phyloP scores from a whole-genome alignment of 1,140 invertebrate genomes.

The Drosophila murphyi region DNA sequence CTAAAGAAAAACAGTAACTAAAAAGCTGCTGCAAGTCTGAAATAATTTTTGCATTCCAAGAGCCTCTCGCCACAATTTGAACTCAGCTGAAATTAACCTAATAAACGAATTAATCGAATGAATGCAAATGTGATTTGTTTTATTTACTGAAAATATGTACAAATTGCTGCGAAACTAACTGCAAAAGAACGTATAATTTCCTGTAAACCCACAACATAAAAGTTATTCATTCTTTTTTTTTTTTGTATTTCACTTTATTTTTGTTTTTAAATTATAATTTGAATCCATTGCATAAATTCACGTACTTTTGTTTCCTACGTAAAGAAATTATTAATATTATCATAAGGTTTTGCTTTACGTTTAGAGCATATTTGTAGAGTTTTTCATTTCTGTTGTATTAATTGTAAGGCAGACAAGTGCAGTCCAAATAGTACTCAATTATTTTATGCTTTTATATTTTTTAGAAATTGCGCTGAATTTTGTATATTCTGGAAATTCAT shows the following conservation, averaged over 20 bases:
- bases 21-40: constrained; percentile 53
- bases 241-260: constrained; percentile 52
- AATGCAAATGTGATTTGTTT: constrained; percentile 23
- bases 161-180: no score
- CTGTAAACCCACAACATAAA: neutral
- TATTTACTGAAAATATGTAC: neutral
- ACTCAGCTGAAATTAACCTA: constrained; percentile 54
- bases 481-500: constrained; percentile 5
- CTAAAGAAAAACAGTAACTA: constrained; percentile 7
- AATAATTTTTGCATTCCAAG: constrained; percentile 64
- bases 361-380: constrained; percentile 23
- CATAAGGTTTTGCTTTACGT: constrained; percentile 37
- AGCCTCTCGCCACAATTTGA: constrained; percentile 54
- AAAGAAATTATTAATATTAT: constrained; percentile 65
- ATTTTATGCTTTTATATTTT: constrained; percentile 24
- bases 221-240: neutral
- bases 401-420: constrained; percentile 75
- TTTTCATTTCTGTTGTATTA: constrained; percentile 40
- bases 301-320: constrained; percentile 57
- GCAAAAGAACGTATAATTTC: no score
- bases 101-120: constrained; percentile 32
- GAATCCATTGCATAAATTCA: constrained; percentile 48
- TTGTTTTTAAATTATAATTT: constrained; percentile 64
- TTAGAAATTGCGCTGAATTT: constrained; percentile 28
- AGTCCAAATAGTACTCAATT: constrained; percentile 59